phyloP scores from a whole-genome alignment of 2,888 invertebrate species.

The Neoscelio sp. region DNA sequence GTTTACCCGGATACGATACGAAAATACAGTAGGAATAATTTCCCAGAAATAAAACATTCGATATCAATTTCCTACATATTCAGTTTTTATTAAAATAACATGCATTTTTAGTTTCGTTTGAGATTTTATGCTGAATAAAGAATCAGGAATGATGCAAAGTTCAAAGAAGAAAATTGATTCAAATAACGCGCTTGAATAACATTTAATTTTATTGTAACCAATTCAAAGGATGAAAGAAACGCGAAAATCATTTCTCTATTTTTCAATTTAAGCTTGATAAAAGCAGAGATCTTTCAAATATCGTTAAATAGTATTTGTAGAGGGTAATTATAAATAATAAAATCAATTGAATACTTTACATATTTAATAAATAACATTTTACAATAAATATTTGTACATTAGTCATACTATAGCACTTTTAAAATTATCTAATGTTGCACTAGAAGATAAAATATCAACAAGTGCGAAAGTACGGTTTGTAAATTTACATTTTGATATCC shows the following conservation, averaged over 20 bases:
- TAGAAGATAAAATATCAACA: background rate
- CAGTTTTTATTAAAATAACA: conserved; percentile 15
- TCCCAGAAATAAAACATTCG: conserved; percentile 10
- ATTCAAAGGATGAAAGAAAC: conserved; percentile 1
- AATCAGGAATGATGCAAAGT: conserved; percentile 1
- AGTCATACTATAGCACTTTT: conserved; percentile 22
- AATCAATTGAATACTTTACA: too few species aligned
- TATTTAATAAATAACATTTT: conserved; percentile 17
- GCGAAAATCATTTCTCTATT: background rate
- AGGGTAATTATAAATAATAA: too few species aligned
- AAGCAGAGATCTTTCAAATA: too few species aligned
- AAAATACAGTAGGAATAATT: conserved; percentile 11
- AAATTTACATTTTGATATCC: background rate
- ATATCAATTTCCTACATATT: conserved; percentile 21
- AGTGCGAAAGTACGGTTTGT: background rate
- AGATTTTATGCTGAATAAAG: conserved; percentile 26
- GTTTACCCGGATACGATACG: too few species aligned
- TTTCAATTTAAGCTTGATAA: background rate
- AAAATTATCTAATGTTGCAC: background rate
- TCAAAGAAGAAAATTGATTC: conserved; percentile 22
- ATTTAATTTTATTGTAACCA: conserved; percentile 23
- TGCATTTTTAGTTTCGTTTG: conserved; percentile 18
- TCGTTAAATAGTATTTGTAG: too few species aligned
- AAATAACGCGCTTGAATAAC: conserved; percentile 5
- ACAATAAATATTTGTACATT: conserved; percentile 33